These are phyloP conservation scores for Macrosteles quadrilineatus DNA, from an alignment of 1,140 invertebrate species.

Conservation along the genomic window DNA sequence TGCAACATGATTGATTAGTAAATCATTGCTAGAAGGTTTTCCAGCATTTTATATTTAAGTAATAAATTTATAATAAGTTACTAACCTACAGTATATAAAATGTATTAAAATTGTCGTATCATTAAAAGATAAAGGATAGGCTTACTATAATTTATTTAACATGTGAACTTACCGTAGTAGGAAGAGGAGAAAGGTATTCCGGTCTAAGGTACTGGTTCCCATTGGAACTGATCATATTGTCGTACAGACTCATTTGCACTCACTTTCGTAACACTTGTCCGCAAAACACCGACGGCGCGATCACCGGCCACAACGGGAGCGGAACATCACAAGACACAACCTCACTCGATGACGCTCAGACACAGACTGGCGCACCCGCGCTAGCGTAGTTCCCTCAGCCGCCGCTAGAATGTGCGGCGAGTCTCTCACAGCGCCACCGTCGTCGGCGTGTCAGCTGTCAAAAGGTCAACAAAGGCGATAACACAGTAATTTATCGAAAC, in stretches of 20 bases:
- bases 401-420: conserved; percentile 25
- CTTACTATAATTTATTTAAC: no score
- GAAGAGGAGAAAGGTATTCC: conserved; percentile 86
- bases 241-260: conserved; percentile 13
- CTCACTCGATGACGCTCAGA: not conserved
- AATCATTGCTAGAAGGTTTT: no score
- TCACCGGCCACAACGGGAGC: conserved; percentile 3
- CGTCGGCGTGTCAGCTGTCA: conserved; percentile 1
- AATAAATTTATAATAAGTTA: no score
- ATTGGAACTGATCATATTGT: conserved; percentile 42
- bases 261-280: conserved; percentile 8
- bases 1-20: no score
- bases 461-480: conserved; percentile 23
- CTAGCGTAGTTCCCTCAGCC: conserved; percentile 12
- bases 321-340: not conserved
- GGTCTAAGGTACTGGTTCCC: conserved; percentile 85
- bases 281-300: conserved; percentile 1
- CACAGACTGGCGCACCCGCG: conserved; percentile 19
- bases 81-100: no score
- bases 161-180: conserved; percentile 83
- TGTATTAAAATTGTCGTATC: no score
- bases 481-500: conserved; percentile 22
- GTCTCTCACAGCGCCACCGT: not conserved
- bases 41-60: no score
- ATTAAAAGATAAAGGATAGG: no score